Base-by-base conservation (phyloP, 2,797 vertebrate species). In the Catharus ustulatus region DNA sequence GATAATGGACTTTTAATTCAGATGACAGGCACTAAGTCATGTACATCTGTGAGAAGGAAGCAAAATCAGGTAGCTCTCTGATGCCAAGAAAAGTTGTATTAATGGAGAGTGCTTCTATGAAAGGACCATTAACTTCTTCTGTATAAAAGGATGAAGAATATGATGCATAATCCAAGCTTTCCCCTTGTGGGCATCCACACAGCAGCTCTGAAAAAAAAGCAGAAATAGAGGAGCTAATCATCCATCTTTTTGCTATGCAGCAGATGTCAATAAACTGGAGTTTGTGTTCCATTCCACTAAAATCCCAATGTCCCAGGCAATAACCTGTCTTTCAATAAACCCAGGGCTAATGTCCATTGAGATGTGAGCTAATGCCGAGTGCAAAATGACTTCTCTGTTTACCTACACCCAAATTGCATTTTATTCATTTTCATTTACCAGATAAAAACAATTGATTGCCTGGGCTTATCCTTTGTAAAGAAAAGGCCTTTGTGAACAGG, bases 251-350 rank as follows among this genome's bases (percentile, higher is more conserved):
- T 94, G 61, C 89, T 87, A 22, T 72, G 81, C 58, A 73, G 87
- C 55, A 87, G 87, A 92, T 96, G 92, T 94, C 89, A 94, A 94
- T 97, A 96, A 97, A 88, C 55, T 71, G 85, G 51, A 93, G 90
- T 95, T 94, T 81, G 69, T 88, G 67, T 95, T 95, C 81, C 86
- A 92, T 94, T 96, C 84, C 94, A 74, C 90, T 93, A 91, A 93
- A 95, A 83, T 80, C 94, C 93, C 96, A 94, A 15, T 92, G 90
- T 96, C 92, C 89, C 93, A 95, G 82, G 74, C 89, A 96, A 96
- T 93, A 95, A 95, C 64, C 78, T 73, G 24, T 79, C 87, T 90
- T 92, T 95, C 96, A 93, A 87, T 91, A 96, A 94, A 93, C 17
- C 32, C 81, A 15, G 67, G 83, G 67, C 90, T 96, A 89, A 92